Evolutionary conservation across 1,140 invertebrate species (phyloP).

Genomic region (Plodia interpunctella): DNA sequence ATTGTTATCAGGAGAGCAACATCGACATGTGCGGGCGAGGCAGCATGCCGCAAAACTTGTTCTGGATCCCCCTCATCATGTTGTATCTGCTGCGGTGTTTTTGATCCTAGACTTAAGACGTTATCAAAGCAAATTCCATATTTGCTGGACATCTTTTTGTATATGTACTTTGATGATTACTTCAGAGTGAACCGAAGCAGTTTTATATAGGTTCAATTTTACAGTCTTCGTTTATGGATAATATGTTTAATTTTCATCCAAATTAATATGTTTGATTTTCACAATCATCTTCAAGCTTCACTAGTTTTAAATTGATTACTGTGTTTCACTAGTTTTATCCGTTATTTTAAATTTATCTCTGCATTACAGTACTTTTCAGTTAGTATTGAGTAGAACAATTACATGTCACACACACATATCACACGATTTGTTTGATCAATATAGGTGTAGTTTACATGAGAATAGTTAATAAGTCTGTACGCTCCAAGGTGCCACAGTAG

Average conservation of each 20-base stretch:
- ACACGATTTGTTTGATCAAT: conserved; percentile 22
- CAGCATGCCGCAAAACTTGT: conserved; percentile 32
- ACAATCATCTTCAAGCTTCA: too few relatives aligned
- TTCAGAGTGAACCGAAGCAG: not conserved
- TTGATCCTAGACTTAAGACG: not conserved
- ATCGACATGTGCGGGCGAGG: conserved; percentile 75
- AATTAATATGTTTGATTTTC: too few relatives aligned
- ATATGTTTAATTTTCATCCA: too few relatives aligned
- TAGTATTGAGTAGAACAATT: conserved; percentile 4
- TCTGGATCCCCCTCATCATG: conserved; percentile 37
- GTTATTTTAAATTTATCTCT: too few relatives aligned
- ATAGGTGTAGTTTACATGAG: conserved; percentile 11
- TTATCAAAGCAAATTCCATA: not conserved
- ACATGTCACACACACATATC: conserved; percentile 53
- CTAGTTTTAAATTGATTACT: too few relatives aligned
- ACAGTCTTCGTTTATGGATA: not conserved
- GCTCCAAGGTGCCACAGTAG: conserved; percentile 47
- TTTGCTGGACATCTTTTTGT: not conserved
- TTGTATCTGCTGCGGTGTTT: not conserved
- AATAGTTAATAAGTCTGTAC: conserved; percentile 29
- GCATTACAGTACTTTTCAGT: not conserved
- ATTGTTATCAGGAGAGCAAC: conserved; percentile 69
- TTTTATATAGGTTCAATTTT: not conserved
- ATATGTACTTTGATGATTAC: not conserved
- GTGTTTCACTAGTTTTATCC: too few relatives aligned